phyloP scores from a whole-genome alignment of 1,140 invertebrate species.

The Drosophila hydei region DNA sequence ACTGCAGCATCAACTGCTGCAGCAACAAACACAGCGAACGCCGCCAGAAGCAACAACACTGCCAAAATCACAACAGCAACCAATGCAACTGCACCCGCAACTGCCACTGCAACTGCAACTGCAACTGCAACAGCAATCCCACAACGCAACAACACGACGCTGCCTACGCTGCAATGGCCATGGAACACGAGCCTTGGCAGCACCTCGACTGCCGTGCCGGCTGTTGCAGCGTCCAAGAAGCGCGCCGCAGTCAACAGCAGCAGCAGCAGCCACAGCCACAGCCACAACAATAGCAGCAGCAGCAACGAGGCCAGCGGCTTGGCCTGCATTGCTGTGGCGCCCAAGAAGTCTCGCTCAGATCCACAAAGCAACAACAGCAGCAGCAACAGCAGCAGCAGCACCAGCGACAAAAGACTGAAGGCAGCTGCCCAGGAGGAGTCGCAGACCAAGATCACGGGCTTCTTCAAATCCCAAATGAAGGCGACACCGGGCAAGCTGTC shows the following conservation, averaged over 20 bases:
- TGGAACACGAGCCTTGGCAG: conserved; percentile 74
- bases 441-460: conserved; percentile 90
- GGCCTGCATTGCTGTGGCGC: conserved; percentile 34
- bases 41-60: conserved; percentile 43
- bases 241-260: conserved; percentile 14
- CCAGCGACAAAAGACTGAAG: conserved; percentile 81
- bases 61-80: conserved; percentile 46
- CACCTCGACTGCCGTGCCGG: conserved; percentile 69
- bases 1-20: conserved; percentile 21
- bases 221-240: conserved; percentile 12
- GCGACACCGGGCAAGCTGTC: conserved; percentile 84
- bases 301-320: conserved; percentile 5
- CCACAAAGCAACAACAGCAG: background rate
- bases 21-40: conserved; percentile 20
- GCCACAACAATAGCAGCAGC: conserved; percentile 21
- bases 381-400: conserved; percentile 24
- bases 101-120: conserved; percentile 28
- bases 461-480: conserved; percentile 92
- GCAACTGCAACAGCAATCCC: conserved; percentile 24
- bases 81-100: conserved; percentile 15
- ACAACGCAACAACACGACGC: conserved; percentile 38
- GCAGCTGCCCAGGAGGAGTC: conserved; percentile 78
- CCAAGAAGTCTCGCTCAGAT: conserved; percentile 65
- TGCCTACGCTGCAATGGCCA: conserved; percentile 71
- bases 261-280: background rate